phyloP scores from a whole-genome alignment of 30 jellyfish, hydroid and myxozoan genomes.

The Aurelia sp. region DNA sequence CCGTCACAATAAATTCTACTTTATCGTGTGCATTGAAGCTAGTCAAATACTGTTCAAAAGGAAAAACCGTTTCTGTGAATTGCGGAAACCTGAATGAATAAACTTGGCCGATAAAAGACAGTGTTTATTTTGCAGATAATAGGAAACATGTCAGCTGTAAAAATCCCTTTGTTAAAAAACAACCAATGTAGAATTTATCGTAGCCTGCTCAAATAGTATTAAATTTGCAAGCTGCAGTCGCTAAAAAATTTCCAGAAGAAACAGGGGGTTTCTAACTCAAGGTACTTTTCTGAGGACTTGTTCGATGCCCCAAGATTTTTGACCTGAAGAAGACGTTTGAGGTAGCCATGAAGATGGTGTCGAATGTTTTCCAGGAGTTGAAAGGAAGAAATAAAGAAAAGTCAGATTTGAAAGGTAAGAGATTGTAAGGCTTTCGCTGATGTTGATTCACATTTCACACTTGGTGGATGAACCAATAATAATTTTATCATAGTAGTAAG shows the following conservation, averaged over 20 bases:
- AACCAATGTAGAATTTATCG: background rate
- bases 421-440: no score
- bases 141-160: conserved; percentile 50
- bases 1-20: no score
- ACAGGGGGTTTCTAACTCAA: no score
- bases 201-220: background rate
- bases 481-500: no score
- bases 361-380: background rate
- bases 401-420: no score
- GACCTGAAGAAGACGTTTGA: background rate
- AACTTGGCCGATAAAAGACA: conserved; percentile 3
- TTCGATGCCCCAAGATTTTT: no score
- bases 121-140: conserved; percentile 42
- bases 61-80: background rate
- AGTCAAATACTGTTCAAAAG: conserved; percentile 8
- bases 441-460: no score
- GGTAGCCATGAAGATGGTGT: background rate
- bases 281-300: no score
- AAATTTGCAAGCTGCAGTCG: background rate
- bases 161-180: conserved; percentile 36
- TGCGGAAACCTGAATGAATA: conserved; percentile 34
- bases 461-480: no score
- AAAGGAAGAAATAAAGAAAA: background rate
- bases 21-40: background rate
- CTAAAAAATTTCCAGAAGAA: background rate